Base-by-base conservation (phyloP, 2,113 vertebrate species). In the Phasianus colchicus region DNA sequence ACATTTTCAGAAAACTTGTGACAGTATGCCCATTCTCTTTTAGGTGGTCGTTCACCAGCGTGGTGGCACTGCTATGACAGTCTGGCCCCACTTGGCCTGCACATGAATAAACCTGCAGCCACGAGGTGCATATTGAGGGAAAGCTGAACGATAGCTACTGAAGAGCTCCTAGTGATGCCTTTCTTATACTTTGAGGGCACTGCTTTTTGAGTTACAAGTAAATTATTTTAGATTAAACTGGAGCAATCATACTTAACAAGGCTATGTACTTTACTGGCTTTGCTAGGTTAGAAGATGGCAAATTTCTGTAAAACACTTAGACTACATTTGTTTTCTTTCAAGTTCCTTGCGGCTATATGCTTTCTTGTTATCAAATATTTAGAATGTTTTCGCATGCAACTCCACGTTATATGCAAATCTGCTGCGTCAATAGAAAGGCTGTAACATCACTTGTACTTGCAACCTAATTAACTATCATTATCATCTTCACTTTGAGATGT, bases 281-380 rank as follows among this genome's bases (percentile, higher is more conserved):
- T 75, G 14, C 15, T 34, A 42, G 60, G 36, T 66, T 17, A 75
- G 32, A 43, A 88, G 70, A n/a, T 81, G 30, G 30, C 42, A 84
- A 38, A n/a, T 85, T 48, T 43, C 21, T 93, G 42, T 86, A 64
- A 88, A 89, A 83, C 82, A 83, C 69, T 88, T 81, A 88, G n/a
- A 38, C 9, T 84, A 2, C 36, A 25, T 52, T 54, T 84, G 47
- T 47, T 86, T 83, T 86, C 67, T 85, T 78, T 17, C 11, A 78
- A 91, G 92, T 67, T 69, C 10, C 76, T 42, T 81, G n/a, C 65
- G 63, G 29, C 43, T 93, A 45, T 77, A 21, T 74, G n/a, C 67
- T 93, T 97, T 72, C 84, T 76, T 83, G 1, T 91, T 92, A 76
- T 43, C 67, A 97, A 97, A 97, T 96, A 96, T 96, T 97, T 97